Evolutionary conservation across 2,797 vertebrate species (phyloP), one percentile per base, ranked within the genome.

Genomic region (Cuculus canorus): DNA sequence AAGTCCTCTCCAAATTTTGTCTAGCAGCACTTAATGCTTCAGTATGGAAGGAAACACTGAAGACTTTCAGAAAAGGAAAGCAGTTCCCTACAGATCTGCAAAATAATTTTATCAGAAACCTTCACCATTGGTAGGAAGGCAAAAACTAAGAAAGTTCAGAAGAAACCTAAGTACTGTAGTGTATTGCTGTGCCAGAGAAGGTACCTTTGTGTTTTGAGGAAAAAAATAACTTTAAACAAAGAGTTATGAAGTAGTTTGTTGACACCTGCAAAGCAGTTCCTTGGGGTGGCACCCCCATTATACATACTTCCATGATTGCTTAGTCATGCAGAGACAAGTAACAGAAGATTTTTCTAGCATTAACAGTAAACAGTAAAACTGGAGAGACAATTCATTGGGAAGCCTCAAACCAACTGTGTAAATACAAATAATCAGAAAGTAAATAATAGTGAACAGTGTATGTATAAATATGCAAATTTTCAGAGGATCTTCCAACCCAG

Each of bases 381-480:
- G 17, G 17, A 47, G 13, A 92, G 53, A 41, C 21, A 66, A 39
- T 70, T 93, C n/a, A 52, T 68, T 82, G 82, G 22, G 37, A 96
- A 97, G 92, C 64, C n/a, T 77, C 65, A 90, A 90, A 30, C 9
- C 70, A 93, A 64, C 17, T 48, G 24, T 79, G 30, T 87, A 96
- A 96, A 86, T 95, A 85, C 47, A 86, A 82, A 80, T 66, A 87
- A 71, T 78, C 69, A 80, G 57, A 61, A 87, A 43, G 24, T 79
- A 95, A 94, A 97, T 88, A 61, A 88, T 18, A 93, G 25, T 32
- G 61, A 96, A 97, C 23, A 94, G 53, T 56, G 19, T 23, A n/a
- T 54, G 12, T 68, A 94, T 81, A 87, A 97, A 90, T 95, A 96
- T 80, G 76, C 15, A 97, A 93, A 96, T 83, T 90, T 6, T 72